Evolutionary conservation across 2,797 vertebrate species (phyloP).

Genomic region (Coracias cyanogaster): DNA sequence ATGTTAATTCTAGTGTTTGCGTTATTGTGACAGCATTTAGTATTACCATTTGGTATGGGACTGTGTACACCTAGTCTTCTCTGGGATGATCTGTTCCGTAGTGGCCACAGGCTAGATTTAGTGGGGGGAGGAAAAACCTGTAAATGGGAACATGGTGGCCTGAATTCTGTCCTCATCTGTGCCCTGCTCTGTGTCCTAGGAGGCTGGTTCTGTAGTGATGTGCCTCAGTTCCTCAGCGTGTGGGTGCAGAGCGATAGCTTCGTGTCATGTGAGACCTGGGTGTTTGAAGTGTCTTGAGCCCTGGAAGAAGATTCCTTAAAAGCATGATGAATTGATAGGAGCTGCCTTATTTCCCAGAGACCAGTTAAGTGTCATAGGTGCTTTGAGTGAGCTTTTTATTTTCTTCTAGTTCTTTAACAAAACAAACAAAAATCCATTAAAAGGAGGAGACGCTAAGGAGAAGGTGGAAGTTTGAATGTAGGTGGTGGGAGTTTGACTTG

Average conservation of each 20-base stretch:
- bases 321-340: neutral
- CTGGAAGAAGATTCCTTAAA: neutral
- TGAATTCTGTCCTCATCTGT: neutral
- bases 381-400: neutral
- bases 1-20: neutral
- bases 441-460: neutral
- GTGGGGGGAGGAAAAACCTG: neutral
- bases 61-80: neutral
- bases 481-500: neutral
- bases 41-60: neutral
- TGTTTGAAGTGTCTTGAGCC: neutral
- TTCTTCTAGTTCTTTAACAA: neutral
- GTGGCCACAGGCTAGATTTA: neutral
- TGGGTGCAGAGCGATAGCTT: neutral
- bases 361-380: neutral
- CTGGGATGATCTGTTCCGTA: neutral
- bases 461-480: neutral
- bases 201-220: neutral
- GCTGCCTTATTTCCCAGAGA: neutral
- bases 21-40: neutral
- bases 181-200: accelerated
- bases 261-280: neutral
- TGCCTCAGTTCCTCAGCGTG: neutral
- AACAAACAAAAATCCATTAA: neutral
- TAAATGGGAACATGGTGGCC: neutral